These are phyloP conservation scores for Callosobruchus maculatus DNA, from an alignment of 2,888 invertebrate species.

Conservation along the genomic window DNA sequence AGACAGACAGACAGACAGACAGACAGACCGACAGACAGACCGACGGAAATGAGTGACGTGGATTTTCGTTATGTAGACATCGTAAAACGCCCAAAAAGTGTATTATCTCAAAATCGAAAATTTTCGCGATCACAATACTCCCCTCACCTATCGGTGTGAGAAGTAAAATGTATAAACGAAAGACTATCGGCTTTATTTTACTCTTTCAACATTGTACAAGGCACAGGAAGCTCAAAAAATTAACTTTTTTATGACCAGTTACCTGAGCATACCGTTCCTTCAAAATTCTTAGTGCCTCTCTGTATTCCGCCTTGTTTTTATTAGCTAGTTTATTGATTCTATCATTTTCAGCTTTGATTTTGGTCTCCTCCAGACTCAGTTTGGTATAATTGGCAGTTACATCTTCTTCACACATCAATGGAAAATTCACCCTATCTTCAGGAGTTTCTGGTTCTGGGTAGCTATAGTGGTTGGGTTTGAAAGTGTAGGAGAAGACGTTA, in stretches of 20 bases:
- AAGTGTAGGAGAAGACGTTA: slow-evolving; percentile 68
- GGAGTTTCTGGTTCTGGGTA: slow-evolving; percentile 3
- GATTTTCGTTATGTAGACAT: too few relatives aligned
- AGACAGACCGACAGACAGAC: too few relatives aligned
- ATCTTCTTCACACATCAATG: slow-evolving; percentile 39
- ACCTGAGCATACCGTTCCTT: slow-evolving; percentile 47
- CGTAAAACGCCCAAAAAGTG: too few relatives aligned
- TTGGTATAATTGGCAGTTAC: slow-evolving; percentile 37
- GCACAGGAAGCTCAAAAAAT: too few relatives aligned
- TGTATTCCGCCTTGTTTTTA: slow-evolving; percentile 52
- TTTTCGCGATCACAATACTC: too few relatives aligned
- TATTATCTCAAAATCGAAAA: too few relatives aligned
- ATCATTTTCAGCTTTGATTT: slow-evolving; percentile 64
- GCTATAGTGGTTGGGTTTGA: slow-evolving; percentile 50
- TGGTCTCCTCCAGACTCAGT: slow-evolving; percentile 63
- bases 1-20: too few relatives aligned
- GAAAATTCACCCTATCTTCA: slow-evolving; percentile 19
- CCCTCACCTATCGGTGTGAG: too few relatives aligned
- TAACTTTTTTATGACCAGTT: slow-evolving; percentile 10
- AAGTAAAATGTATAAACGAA: too few relatives aligned
- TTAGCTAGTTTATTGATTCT: slow-evolving; percentile 60
- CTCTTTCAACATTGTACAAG: too few relatives aligned
- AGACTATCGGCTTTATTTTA: too few relatives aligned
- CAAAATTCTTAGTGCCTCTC: slow-evolving; percentile 53
- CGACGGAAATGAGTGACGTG: too few relatives aligned